These are phyloP conservation scores for Thera obeliscata DNA, from an alignment of 2,888 invertebrate genomes.

Conservation along the genomic window DNA sequence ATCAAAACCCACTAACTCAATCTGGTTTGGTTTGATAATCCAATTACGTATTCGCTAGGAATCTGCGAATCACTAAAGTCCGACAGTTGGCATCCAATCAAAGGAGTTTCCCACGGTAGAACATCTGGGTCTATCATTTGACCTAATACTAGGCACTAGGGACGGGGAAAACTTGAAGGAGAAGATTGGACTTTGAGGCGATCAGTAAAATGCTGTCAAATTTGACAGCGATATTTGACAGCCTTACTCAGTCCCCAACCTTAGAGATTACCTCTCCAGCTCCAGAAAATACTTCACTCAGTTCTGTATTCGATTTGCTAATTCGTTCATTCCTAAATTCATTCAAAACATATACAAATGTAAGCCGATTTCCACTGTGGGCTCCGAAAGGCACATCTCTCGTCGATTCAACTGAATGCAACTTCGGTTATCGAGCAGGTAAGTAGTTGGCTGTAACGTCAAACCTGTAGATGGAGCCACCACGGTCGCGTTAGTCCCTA, in stretches of 20 bases:
- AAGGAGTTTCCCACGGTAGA: conserved; percentile 8
- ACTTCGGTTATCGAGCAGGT: too few species aligned
- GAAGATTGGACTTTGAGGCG: too few species aligned
- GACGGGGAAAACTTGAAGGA: background rate
- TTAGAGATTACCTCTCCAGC: conserved; percentile 94
- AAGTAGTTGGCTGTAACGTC: too few species aligned
- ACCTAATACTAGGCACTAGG: conserved; percentile 10
- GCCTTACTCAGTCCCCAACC: conserved; percentile 89
- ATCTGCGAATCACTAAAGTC: background rate
- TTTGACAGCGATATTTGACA: too few species aligned
- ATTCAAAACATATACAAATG: conserved; percentile 95
- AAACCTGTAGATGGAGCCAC: too few species aligned
- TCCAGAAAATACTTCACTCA: conserved; percentile 99
- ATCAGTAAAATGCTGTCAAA: too few species aligned
- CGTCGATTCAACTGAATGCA: too few species aligned
- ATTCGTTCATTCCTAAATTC: conserved; percentile 97
- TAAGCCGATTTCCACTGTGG: conserved; percentile 93
- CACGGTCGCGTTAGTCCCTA: too few species aligned
- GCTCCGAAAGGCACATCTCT: too few species aligned
- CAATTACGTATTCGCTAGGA: conserved; percentile 2
- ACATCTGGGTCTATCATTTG: conserved; percentile 13
- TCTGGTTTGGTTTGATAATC: background rate
- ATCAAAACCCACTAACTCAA: too few species aligned
- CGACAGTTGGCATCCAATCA: conserved; percentile 19
- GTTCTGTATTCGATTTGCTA: conserved; percentile 98